A percentile compares a stretch with the other conserved stretches of the same genome.
These are phyloP conservation scores for Tetrapedia diversipes DNA, from an alignment of 2,888 invertebrate species.

Conservation along the genomic window DNA sequence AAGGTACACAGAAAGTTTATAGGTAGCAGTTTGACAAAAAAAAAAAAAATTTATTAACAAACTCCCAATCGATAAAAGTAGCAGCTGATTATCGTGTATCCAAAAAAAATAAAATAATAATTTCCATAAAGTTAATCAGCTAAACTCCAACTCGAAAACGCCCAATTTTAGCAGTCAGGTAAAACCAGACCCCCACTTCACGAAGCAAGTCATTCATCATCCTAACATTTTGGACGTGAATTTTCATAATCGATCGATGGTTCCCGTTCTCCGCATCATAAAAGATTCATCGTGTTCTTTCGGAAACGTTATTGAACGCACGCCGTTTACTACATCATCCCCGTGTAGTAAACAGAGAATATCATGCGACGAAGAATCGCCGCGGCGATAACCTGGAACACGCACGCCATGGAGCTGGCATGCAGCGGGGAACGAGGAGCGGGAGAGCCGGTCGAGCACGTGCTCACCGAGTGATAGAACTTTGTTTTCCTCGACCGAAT, in stretches of 20 bases:
- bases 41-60: too few species aligned
- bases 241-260: neutral
- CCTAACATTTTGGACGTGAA: neutral
- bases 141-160: neutral
- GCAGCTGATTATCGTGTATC: too few species aligned
- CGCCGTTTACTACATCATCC: neutral
- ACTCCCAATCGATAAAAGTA: too few species aligned
- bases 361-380: slow-evolving; percentile 33
- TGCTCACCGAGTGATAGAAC: slow-evolving; percentile 76
- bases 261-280: neutral
- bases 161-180: neutral
- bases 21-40: too few species aligned
- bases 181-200: neutral
- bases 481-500: slow-evolving; percentile 63
- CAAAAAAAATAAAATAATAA: too few species aligned
- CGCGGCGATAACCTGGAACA: slow-evolving; percentile 32
- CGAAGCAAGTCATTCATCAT: neutral
- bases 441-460: slow-evolving; percentile 69
- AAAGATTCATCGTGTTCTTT: neutral
- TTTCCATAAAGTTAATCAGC: too few species aligned
- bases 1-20: too few species aligned
- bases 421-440: slow-evolving; percentile 18
- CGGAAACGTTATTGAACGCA: neutral
- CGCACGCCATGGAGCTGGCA: slow-evolving; percentile 6
- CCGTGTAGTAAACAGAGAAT: slow-evolving; percentile 22